Base-by-base conservation (phyloP, 1,140 invertebrate genomes). In the Oppia nitens region DNA sequence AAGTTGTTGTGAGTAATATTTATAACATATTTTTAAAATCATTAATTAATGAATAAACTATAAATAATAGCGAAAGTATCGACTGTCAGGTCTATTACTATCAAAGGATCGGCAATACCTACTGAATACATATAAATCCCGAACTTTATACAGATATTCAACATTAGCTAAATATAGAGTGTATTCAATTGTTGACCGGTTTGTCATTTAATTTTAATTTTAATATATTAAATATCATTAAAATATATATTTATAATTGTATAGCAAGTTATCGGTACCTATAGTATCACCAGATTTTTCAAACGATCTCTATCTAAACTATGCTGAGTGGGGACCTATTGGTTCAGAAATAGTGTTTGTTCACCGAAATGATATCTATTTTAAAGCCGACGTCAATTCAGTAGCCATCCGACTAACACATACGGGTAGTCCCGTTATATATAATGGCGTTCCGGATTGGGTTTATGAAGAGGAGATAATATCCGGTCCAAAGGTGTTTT, bases 401-500 rank as follows among this genome's bases (percentile, higher is more conserved):
- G 55, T 57, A 28, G 45, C 62, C 0, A 51, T 59, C 9, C 55
- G 59, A 14, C 40, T 65, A 3, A 60, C 65, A 11, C 24, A 26
- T 21, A 51, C 53, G 9, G 58, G 57, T 53, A 53, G 60, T 21
- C 57, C 62, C 11, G 57, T 63, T 17, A 68, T 74, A 50, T 73
- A 67, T 60, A 75, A 74, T 62, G 73, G 73, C 4, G 62, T 74
- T 24, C 71, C 72, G 21, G 72, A 74, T 63, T 74, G 72, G 73
- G 57, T 55, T 58, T 60, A 66, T 67, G 21, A 67, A 72, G 72
- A 72, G 60, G 72, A 75, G 58, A 66, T 74, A 27, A 59, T 74
- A 9, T 59, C 55, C 11, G 60, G 63, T 47, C 68, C 70, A 54
- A 63, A 69, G 32, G 72, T 72, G 3, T 21, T 73, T 6, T 73